Percentiles rank a stretch among this genome's conserved stretches.
phyloP scores from a whole-genome alignment of 37 sponge, comb jelly and placozoan genomes.

The Chondrilla cf. caribensis region DNA sequence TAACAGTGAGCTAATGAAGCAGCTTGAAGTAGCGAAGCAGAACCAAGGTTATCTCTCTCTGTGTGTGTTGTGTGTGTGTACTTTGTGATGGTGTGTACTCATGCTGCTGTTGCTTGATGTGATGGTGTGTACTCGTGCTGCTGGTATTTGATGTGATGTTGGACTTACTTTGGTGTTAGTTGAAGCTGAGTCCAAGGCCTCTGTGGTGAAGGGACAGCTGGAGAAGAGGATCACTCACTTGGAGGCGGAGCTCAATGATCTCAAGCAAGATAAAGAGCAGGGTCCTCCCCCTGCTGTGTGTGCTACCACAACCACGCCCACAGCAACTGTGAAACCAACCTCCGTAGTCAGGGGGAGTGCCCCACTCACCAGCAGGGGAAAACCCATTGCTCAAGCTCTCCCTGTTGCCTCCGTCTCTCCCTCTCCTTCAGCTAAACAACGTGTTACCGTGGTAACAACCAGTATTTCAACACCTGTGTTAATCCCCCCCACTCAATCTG shows the following conservation, averaged over 20 bases:
- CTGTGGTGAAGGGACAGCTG: neutral
- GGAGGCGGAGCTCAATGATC: neutral
- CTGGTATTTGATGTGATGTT: too few relatives aligned
- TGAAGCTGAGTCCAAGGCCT: too few relatives aligned
- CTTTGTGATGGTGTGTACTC: neutral
- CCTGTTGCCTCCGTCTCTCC: neutral
- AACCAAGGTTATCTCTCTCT: constrained; percentile 38
- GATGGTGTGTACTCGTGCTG: too few relatives aligned
- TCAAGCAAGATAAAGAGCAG: neutral
- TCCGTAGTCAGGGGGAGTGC: neutral
- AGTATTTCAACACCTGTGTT: neutral
- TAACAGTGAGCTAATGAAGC: constrained; percentile 31
- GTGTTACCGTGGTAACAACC: constrained; percentile 10
- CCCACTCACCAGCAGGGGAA: constrained; percentile 3
- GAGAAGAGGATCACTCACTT: neutral
- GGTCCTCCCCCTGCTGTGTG: constrained; percentile 23
- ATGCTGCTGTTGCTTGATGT: too few relatives aligned
- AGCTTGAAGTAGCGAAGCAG: constrained; percentile 29
- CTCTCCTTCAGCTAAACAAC: neutral
- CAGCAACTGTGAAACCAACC: constrained; percentile 7
- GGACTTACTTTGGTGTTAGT: neutral
- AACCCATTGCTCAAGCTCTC: constrained; percentile 6
- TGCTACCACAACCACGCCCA: neutral
- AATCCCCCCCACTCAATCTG: neutral
- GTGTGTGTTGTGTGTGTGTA: neutral